Evolutionary conservation across 2,888 invertebrate genomes (phyloP).

Genomic region (Sinopyrophorus schimmeli): DNA sequence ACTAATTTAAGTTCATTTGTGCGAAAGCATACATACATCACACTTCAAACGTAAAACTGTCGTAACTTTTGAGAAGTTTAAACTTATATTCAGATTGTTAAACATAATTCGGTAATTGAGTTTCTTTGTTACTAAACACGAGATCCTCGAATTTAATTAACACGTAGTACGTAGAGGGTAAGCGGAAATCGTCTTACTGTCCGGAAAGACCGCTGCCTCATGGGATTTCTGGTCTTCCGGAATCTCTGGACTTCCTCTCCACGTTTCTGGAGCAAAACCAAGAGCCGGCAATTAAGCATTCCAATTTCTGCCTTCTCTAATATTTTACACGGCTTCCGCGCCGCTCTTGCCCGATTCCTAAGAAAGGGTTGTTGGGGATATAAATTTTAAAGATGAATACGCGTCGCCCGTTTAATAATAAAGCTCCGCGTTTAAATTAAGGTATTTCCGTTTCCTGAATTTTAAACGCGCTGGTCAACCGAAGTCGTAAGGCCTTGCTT

Average conservation of each 20-base stretch:
- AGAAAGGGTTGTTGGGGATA: constrained; percentile 1
- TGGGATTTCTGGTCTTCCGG: constrained; percentile 27
- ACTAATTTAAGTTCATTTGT: constrained; percentile 19
- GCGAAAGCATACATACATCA: constrained; percentile 11
- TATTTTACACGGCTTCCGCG: constrained; percentile 20
- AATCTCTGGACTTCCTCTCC: constrained; percentile 28
- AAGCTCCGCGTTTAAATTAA: too few relatives aligned
- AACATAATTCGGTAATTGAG: constrained; percentile 38
- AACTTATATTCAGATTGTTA: constrained; percentile 14
- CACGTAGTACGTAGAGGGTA: constrained; percentile 18
- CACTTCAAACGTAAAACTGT: constrained; percentile 17
- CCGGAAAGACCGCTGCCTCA: constrained; percentile 29
- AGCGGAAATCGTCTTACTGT: constrained; percentile 28
- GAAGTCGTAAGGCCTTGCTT: too few relatives aligned
- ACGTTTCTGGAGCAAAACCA: constrained; percentile 23
- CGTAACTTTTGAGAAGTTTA: constrained; percentile 17
- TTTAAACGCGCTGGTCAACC: too few relatives aligned
- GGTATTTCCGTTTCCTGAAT: too few relatives aligned
- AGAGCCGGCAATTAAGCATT: constrained; percentile 24
- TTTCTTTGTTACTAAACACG: constrained; percentile 37
- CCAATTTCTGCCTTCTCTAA: constrained; percentile 18
- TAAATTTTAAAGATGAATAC: constrained; percentile 1
- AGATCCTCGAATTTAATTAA: constrained; percentile 38
- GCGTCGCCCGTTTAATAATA: background rate
- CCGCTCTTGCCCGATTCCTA: background rate